Evolutionary conservation across 2,113 vertebrate genomes (phyloP).

Genomic region (Tauraco erythrolophus): DNA sequence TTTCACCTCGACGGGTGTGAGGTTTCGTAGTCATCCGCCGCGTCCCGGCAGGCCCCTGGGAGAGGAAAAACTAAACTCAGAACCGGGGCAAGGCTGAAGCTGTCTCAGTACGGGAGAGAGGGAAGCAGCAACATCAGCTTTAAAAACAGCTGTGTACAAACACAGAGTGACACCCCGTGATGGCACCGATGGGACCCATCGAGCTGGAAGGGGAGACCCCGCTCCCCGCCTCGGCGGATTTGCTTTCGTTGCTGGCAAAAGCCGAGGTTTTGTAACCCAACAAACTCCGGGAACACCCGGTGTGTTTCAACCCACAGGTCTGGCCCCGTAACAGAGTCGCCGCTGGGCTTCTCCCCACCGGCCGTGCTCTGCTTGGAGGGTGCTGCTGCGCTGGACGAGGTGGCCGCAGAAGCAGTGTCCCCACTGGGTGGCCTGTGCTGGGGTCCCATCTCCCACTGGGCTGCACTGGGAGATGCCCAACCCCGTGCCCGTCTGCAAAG

Average conservation of each 20-base stretch:
- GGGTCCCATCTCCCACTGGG: background rate
- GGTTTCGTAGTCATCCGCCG: fast-evolving
- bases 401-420: background rate
- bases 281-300: fast-evolving
- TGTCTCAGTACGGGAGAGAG: background rate
- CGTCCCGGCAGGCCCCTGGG: background rate
- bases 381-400: fast-evolving
- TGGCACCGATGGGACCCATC: fast-evolving
- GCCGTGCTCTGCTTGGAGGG: background rate
- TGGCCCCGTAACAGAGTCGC: fast-evolving
- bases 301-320: fast-evolving
- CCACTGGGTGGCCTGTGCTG: too few relatives aligned
- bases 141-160: background rate
- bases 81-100: background rate
- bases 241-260: fast-evolving
- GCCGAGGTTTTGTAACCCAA: background rate
- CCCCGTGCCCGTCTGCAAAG: background rate
- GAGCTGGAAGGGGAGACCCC: background rate
- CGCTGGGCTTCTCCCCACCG: fast-evolving
- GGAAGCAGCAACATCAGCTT: background rate
- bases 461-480: background rate
- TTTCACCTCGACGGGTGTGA: too few relatives aligned
- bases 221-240: fast-evolving
- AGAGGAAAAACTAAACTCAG: background rate
- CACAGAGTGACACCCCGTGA: fast-evolving